These are phyloP conservation scores for Ferrisia virgata DNA, from an alignment of 2,888 invertebrate genomes.

Conservation along the genomic window DNA sequence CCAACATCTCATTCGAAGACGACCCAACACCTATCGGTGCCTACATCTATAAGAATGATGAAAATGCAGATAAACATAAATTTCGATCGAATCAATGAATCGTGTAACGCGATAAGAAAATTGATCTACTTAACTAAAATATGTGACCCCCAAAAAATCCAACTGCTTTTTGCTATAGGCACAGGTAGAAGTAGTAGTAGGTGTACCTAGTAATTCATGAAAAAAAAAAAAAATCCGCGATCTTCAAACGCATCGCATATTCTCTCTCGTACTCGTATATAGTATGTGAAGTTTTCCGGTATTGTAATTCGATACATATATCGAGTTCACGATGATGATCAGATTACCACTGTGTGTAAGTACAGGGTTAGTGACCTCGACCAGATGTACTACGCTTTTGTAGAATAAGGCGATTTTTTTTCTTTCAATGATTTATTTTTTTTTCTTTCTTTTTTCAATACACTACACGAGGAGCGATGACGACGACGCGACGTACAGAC, in stretches of 20 bases:
- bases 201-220: too few relatives aligned
- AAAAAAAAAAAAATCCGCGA: too few relatives aligned
- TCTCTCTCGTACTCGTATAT: neutral
- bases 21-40: too few relatives aligned
- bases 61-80: neutral
- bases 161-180: neutral
- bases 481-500: neutral
- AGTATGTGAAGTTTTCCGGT: neutral
- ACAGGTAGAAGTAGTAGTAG: too few relatives aligned
- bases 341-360: neutral
- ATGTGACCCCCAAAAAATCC: neutral
- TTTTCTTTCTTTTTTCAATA: neutral
- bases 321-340: constrained; percentile 15
- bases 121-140: too few relatives aligned
- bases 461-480: too few relatives aligned
- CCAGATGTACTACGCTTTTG: neutral
- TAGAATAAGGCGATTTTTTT: neutral
- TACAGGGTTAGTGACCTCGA: constrained; percentile 4
- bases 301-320: constrained; percentile 21
- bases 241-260: too few relatives aligned
- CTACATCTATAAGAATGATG: too few relatives aligned
- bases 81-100: constrained; percentile 11
- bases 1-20: too few relatives aligned
- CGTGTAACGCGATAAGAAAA: neutral
- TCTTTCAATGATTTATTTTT: constrained; percentile 13